Conservation (phyloP, 2,113 vertebrate genomes). For the Beaufortia kweichowensis region DNA sequence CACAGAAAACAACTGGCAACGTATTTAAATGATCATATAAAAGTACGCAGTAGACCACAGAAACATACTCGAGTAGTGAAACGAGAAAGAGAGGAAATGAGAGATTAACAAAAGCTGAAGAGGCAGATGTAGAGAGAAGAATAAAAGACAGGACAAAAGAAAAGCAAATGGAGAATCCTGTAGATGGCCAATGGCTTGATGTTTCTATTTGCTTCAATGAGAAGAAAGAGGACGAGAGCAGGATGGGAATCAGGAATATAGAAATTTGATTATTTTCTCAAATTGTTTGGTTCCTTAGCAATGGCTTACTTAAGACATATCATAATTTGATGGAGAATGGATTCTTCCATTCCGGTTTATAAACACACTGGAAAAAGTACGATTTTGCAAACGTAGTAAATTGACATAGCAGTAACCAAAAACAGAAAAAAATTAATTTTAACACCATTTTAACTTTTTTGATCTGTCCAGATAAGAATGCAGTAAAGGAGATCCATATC, state of each 20-base stretch:
- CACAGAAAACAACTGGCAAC: slow-evolving; percentile 20
- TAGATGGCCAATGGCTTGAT: slow-evolving; percentile 26
- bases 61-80: slow-evolving; percentile 22
- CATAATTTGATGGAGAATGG: too few relatives aligned
- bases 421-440: too few relatives aligned
- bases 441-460: too few relatives aligned
- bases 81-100: slow-evolving; percentile 24
- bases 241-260: background rate
- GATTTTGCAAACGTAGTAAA: too few relatives aligned
- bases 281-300: too few relatives aligned
- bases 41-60: slow-evolving; percentile 13
- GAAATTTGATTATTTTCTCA: too few relatives aligned
- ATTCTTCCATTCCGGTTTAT: too few relatives aligned
- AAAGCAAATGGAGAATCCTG: background rate
- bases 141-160: slow-evolving; percentile 23
- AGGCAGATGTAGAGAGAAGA: background rate
- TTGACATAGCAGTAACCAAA: too few relatives aligned
- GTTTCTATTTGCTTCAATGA: slow-evolving; percentile 39
- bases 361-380: too few relatives aligned
- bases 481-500: too few relatives aligned
- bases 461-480: too few relatives aligned
- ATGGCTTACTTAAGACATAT: too few relatives aligned
- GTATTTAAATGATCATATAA: slow-evolving; percentile 23
- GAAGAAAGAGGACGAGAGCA: background rate
- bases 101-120: background rate